These are phyloP conservation scores for Stenodema calcarata DNA, from an alignment of 2,888 invertebrate species.

Conservation along the genomic window DNA sequence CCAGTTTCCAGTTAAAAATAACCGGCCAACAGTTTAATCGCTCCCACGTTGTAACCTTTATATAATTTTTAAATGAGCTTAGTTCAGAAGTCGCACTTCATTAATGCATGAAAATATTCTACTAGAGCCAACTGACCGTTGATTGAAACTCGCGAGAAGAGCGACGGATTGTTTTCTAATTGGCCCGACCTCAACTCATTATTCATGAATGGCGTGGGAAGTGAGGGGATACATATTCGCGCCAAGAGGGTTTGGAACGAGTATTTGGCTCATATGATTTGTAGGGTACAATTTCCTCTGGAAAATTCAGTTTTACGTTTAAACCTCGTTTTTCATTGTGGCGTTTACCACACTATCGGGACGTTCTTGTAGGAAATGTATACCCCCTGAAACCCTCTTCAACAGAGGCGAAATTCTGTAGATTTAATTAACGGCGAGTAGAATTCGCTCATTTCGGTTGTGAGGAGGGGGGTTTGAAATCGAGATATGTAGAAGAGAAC, in stretches of 20 bases:
- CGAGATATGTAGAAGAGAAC: not conserved
- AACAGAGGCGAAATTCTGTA: not conserved
- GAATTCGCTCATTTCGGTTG: not conserved
- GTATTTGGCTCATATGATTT: not conserved
- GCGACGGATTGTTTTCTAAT: not conserved
- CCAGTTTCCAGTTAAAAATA: no score
- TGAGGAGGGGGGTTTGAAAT: not conserved
- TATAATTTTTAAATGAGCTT: no score
- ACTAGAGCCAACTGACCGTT: not conserved
- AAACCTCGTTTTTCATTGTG: not conserved
- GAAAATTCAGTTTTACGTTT: not conserved
- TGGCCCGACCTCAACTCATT: not conserved
- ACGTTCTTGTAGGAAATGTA: not conserved
- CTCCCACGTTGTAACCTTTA: no score
- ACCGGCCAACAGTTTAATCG: no score
- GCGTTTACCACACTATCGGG: not conserved
- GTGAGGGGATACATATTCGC: not conserved
- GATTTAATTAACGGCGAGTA: conserved; percentile 29
- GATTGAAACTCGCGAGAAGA: not conserved
- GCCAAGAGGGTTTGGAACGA: not conserved
- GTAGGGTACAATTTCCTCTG: not conserved
- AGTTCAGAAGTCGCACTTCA: no score
- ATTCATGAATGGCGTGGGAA: not conserved
- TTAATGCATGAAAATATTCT: no score
- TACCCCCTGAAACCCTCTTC: not conserved